These are phyloP conservation scores for Antrozous pallidus DNA, from an alignment of 2,797 vertebrate species.

Conservation along the genomic window DNA sequence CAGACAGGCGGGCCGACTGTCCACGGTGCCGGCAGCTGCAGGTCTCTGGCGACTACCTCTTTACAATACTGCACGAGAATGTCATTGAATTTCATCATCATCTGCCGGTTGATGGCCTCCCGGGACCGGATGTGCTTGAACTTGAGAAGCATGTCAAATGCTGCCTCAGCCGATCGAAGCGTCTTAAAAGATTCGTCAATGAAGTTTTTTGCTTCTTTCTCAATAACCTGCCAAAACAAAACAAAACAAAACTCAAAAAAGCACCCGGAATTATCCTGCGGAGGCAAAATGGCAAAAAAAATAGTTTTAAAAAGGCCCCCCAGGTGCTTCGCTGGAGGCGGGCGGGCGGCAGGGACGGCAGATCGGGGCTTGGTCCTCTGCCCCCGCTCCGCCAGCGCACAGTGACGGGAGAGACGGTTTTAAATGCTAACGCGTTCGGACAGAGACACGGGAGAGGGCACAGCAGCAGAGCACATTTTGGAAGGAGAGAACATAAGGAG, in stretches of 20 bases:
- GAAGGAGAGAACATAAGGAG: background rate
- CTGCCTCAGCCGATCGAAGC: slow-evolving; percentile 90
- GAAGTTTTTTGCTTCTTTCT: slow-evolving; percentile 90
- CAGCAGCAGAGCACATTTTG: background rate
- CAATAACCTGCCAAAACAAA: slow-evolving; percentile 85
- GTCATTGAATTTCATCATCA: slow-evolving; percentile 92
- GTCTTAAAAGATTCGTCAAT: slow-evolving; percentile 93
- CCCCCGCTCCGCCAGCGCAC: background rate
- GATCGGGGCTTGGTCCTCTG: background rate
- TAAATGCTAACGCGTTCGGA: background rate
- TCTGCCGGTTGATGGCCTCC: slow-evolving; percentile 88
- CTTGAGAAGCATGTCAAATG: slow-evolving; percentile 92
- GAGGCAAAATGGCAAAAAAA: background rate
- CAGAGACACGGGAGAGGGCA: background rate
- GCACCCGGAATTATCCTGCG: background rate
- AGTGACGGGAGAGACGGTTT: background rate
- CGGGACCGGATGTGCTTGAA: slow-evolving; percentile 89
- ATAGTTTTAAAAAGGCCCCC: background rate
- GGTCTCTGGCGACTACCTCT: slow-evolving; percentile 86
- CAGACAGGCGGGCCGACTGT: background rate
- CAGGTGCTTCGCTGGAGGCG: accelerated
- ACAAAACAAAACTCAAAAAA: background rate
- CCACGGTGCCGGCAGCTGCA: accelerated
- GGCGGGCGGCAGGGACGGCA: too few species aligned
- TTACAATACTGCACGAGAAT: slow-evolving; percentile 91